Base-by-base conservation (phyloP, 30 jellyfish, hydroid and myxozoan genomes). In the Clytia hemisphaerica region DNA sequence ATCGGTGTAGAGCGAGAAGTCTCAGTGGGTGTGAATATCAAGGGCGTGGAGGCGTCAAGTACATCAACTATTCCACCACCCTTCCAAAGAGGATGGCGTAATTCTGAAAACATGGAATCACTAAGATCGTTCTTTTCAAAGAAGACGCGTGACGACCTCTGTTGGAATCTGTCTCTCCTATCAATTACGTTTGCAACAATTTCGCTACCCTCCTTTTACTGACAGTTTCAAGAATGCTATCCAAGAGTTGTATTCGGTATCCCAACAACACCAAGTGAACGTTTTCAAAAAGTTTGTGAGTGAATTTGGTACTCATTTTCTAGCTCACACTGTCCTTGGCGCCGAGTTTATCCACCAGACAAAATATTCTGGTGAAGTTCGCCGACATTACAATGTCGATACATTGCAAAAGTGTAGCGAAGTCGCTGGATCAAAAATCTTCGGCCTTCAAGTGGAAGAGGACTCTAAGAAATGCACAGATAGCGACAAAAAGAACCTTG, bases 401-500 rank as follows among this genome's bases (percentile, higher is more conserved):
- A 46, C 60, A 2, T 46, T 46, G 60, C 18, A 46, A 46, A 46
- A 31, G 30, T 46, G 60, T 31, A 2, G 3, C 25, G 19, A 46
- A n/a, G 60, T 46, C 60, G 30, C 18, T n/a, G 60, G 60, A 46
- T 46, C 25, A 46, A 46, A 46, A 31, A 46, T 46, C 18, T 46
- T 46, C 25, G 60, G 60, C 18, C 18, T 46, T 9, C 60, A 46
- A 46, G 4, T 46, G 3, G 60, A 46, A 46, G 24, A 46, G 9
- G 60, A 46, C 25, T n/a, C 5, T 4, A n/a, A 27, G 2, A 4
- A 31, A n/a, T 46, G 60, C 60, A 46, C 18, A 9, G 60, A 27
- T 9, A n/a, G 30, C 2, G 60, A 46, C 25, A 46, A n/a, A 3
- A 27, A 46, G 9, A 46, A 46, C 30, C 3, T 46, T 4, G 24